These are phyloP conservation scores for Haliclystus octoradiatus DNA, from an alignment of 30 jellyfish, hydroid and myxozoan genomes.

Conservation along the genomic window DNA sequence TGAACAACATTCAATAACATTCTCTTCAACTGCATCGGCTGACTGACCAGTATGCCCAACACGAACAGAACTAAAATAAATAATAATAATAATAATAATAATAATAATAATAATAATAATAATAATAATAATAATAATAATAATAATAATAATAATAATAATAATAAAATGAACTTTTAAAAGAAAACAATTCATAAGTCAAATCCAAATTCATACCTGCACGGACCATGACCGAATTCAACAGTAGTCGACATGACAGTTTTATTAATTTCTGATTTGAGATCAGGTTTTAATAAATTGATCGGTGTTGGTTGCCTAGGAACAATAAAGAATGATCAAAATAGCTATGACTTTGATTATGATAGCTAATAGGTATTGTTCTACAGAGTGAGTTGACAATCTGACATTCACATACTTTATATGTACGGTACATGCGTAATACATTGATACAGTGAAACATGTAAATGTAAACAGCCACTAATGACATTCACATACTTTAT, in stretches of 20 bases:
- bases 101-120: background rate
- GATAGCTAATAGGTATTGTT: too few species aligned
- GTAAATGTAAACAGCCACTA: too few species aligned
- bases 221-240: constrained; percentile 81
- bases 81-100: background rate
- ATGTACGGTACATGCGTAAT: too few species aligned
- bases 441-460: too few species aligned
- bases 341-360: too few species aligned
- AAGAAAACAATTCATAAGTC: too few species aligned
- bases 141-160: background rate
- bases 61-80: constrained; percentile 39
- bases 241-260: constrained; percentile 41
- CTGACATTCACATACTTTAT: too few species aligned
- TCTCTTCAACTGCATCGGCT: constrained; percentile 52
- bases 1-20: constrained; percentile 33
- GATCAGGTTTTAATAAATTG: constrained; percentile 13
- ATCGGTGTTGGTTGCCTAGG: constrained; percentile 88
- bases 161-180: too few species aligned
- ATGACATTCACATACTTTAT: too few species aligned
- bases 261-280: constrained; percentile 29
- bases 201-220: constrained; percentile 58
- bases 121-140: background rate
- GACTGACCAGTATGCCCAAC: constrained; percentile 61
- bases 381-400: too few species aligned
- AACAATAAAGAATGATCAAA: background rate